Conservation (phyloP, 2,888 invertebrate species). For the Idaea straminata region DNA sequence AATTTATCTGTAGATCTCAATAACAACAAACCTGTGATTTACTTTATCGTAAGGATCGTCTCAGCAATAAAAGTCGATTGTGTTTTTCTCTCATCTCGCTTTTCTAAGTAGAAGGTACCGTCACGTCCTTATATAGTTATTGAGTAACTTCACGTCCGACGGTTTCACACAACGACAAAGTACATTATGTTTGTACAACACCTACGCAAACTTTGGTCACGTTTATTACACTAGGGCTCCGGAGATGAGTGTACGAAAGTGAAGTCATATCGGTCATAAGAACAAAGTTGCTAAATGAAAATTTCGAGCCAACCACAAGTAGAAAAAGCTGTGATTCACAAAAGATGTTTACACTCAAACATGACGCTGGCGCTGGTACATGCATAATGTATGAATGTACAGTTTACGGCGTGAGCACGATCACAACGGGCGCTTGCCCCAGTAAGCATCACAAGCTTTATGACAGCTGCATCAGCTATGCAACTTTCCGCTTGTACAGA, state of each 20-base stretch:
- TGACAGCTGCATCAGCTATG: slow-evolving; percentile 32
- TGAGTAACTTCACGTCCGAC: slow-evolving; percentile 27
- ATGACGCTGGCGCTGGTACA: slow-evolving; percentile 15
- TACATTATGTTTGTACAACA: slow-evolving; percentile 30
- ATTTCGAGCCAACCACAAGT: not conserved
- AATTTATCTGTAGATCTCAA: slow-evolving; percentile 7
- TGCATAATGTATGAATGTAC: slow-evolving; percentile 31
- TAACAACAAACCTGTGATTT: slow-evolving; percentile 19
- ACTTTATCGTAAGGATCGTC: slow-evolving; percentile 20
- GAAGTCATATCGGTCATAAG: slow-evolving; percentile 13
- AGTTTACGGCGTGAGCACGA: slow-evolving; percentile 29
- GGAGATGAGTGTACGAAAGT: slow-evolving; percentile 26
- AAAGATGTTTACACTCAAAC: slow-evolving; percentile 11
- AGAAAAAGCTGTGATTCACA: not conserved
- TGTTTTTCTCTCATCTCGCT: slow-evolving; percentile 22
- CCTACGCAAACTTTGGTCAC: slow-evolving; percentile 34
- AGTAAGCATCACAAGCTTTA: slow-evolving; percentile 38
- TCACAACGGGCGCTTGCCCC: slow-evolving; percentile 7
- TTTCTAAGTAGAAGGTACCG: slow-evolving; percentile 19
- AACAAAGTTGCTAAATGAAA: not conserved
- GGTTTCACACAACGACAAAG: slow-evolving; percentile 37
- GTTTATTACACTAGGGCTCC: slow-evolving; percentile 26
- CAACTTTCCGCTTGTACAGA: slow-evolving; percentile 23
- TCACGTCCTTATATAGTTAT: slow-evolving; percentile 28
- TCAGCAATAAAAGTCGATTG: slow-evolving; percentile 27